A percentile compares a stretch with the other conserved stretches of the same genome.
phyloP scores from a whole-genome alignment of 2,888 invertebrate genomes.

The Ditula angustiorana region DNA sequence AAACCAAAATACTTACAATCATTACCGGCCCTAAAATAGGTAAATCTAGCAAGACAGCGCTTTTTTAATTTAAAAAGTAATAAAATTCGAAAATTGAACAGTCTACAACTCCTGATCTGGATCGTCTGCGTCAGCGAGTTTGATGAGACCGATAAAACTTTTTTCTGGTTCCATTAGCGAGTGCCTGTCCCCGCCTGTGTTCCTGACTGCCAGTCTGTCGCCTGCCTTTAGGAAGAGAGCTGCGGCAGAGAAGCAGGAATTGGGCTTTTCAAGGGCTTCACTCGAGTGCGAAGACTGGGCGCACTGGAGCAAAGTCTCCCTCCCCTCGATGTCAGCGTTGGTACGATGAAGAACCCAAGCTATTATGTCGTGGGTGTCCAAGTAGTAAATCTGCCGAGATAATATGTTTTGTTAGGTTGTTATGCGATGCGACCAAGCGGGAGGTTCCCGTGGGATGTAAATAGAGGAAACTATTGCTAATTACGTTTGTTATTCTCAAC shows the following conservation, averaged over 20 bases:
- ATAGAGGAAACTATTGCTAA: constrained; percentile 18
- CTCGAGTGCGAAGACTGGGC: constrained; percentile 87
- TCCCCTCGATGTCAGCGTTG: constrained; percentile 77
- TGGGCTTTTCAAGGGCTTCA: constrained; percentile 85
- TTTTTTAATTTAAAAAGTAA: constrained; percentile 19
- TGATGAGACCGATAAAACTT: constrained; percentile 93
- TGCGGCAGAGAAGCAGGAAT: constrained; percentile 91
- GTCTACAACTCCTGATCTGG: constrained; percentile 67
- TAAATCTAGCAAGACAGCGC: constrained; percentile 22
- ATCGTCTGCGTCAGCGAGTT: constrained; percentile 86
- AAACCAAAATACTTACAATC: constrained; percentile 1
- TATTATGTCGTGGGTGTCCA: constrained; percentile 91
- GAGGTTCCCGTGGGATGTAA: not conserved
- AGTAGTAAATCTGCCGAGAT: constrained; percentile 88
- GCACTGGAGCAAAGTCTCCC: constrained; percentile 89
- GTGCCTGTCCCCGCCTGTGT: constrained; percentile 88
- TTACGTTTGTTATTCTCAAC: constrained; percentile 25
- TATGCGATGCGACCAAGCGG: constrained; percentile 7
- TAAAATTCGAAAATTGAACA: constrained; percentile 13
- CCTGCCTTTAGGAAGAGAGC: constrained; percentile 87
- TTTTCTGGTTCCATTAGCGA: constrained; percentile 90
- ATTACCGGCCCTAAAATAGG: not conserved
- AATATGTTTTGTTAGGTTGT: constrained; percentile 24
- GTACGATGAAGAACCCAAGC: constrained; percentile 90
- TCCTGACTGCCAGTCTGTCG: constrained; percentile 89